Base-by-base conservation (phyloP, 2,888 invertebrate genomes). In the Timandra comae region DNA sequence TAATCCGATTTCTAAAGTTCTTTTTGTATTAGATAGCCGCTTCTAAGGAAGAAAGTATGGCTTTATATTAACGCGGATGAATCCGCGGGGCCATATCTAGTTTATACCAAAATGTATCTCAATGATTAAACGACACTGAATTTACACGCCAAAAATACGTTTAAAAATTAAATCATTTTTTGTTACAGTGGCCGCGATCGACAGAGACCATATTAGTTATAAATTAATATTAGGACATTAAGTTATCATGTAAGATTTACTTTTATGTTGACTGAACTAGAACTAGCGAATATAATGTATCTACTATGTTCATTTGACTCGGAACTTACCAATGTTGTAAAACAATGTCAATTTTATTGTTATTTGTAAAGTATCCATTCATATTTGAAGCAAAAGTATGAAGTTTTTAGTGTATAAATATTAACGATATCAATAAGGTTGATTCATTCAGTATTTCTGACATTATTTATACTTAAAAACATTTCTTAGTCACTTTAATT, bases 131-230 rank as follows among this genome's bases (percentile, higher is more conserved):
- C n/a, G n/a, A n/a, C n/a, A n/a, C n/a, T n/a, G n/a, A n/a, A n/a
- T n/a, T n/a, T n/a, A n/a, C n/a, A n/a, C n/a, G n/a, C n/a, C n/a
- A n/a, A n/a, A n/a, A n/a, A n/a, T n/a, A n/a, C n/a, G n/a, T n/a
- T n/a, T n/a, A n/a, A n/a, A n/a, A n/a, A n/a, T n/a, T n/a, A n/a
- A n/a, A n/a, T n/a, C n/a, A n/a, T 45, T 35, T 34, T 79, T 45
- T 79, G 69, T 66, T 86, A 66, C 72, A 84, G 88, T 40, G 72
- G 86, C 53, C 71, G 88, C 67, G 88, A 58, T 79, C 87, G 61
- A 29, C 61, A 61, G 43, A 51, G 61, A 52, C 64, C 64, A 22
- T 69, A 69, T 48, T 69, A 53, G 50, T n/a, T n/a, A 35, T 32
- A 27, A 29, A 31, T 31, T 38, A 31, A 38, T 33, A 27, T 21